Evolutionary conservation across 1,140 invertebrate genomes (phyloP).

Genomic region (Drosophila quadrilineata): DNA sequence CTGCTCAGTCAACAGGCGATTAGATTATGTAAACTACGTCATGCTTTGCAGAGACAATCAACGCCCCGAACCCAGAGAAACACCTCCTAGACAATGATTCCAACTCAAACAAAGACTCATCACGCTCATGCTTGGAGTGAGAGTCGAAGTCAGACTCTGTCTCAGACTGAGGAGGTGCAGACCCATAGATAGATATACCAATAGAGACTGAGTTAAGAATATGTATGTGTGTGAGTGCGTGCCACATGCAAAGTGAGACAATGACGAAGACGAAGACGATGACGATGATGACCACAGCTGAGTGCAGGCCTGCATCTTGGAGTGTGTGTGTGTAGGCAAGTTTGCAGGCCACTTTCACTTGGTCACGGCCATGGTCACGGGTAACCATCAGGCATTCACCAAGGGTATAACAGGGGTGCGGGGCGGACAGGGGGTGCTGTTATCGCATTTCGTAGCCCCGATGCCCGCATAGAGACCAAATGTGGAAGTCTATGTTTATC

Average conservation of each 20-base stretch:
- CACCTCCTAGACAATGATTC: background rate
- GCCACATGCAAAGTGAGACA: conserved; percentile 65
- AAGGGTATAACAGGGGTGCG: conserved; percentile 5
- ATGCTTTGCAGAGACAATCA: conserved; percentile 38
- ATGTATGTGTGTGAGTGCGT: too few species aligned
- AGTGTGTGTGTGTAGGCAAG: conserved; percentile 8
- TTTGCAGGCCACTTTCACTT: conserved; percentile 59
- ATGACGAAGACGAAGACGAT: conserved; percentile 17
- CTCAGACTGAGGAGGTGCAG: too few species aligned
- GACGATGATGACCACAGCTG: conserved; percentile 13
- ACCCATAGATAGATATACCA: too few species aligned
- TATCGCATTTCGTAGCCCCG: conserved; percentile 49
- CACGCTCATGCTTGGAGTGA: background rate
- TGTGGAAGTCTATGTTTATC: conserved; percentile 46
- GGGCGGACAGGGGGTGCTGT: conserved; percentile 12
- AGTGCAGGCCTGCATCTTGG: conserved; percentile 26
- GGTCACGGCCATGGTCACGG: conserved; percentile 69
- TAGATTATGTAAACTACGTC: conserved; percentile 57
- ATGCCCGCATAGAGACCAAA: conserved; percentile 17
- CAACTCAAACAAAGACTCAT: background rate
- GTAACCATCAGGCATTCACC: too few species aligned
- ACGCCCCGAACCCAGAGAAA: conserved; percentile 16
- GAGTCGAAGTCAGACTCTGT: background rate
- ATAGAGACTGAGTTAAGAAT: conserved; percentile 26
- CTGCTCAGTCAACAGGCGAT: conserved; percentile 53